These are phyloP conservation scores for Boloria selene DNA, from an alignment of 2,888 invertebrate genomes.

Conservation along the genomic window DNA sequence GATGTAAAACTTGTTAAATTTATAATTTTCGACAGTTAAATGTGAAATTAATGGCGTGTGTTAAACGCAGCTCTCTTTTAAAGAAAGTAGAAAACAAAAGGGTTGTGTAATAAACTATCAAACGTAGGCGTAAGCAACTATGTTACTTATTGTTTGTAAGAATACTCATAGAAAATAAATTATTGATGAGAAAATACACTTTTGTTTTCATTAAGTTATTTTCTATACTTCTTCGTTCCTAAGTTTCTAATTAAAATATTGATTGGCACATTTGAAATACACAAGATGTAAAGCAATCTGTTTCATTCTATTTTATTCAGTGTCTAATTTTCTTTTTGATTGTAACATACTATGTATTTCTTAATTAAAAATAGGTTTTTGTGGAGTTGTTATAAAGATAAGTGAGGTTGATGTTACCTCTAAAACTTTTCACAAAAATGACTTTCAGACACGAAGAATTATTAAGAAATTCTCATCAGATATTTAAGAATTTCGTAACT, in stretches of 20 bases:
- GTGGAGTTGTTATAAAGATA: too few species aligned
- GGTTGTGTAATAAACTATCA: conserved; percentile 80
- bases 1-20: conserved; percentile 23
- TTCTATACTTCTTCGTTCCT: neutral
- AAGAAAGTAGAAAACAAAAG: conserved; percentile 68
- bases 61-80: conserved; percentile 49
- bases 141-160: conserved; percentile 76
- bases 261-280: too few species aligned
- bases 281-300: too few species aligned
- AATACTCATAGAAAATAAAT: conserved; percentile 50
- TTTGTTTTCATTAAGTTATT: conserved; percentile 28
- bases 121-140: conserved; percentile 69
- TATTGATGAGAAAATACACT: conserved; percentile 33
- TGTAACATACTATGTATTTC: too few species aligned
- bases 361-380: too few species aligned
- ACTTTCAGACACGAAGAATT: too few species aligned
- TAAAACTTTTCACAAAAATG: too few species aligned
- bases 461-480: too few species aligned
- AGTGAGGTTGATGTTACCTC: too few species aligned
- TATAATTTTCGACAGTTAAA: conserved; percentile 31
- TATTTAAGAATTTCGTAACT: too few species aligned
- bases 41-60: conserved; percentile 20
- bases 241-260: neutral
- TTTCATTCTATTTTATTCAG: too few species aligned
- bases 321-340: too few species aligned